These are phyloP conservation scores for Centropristis striata DNA, from an alignment of 2,113 vertebrate genomes.

Conservation along the genomic window DNA sequence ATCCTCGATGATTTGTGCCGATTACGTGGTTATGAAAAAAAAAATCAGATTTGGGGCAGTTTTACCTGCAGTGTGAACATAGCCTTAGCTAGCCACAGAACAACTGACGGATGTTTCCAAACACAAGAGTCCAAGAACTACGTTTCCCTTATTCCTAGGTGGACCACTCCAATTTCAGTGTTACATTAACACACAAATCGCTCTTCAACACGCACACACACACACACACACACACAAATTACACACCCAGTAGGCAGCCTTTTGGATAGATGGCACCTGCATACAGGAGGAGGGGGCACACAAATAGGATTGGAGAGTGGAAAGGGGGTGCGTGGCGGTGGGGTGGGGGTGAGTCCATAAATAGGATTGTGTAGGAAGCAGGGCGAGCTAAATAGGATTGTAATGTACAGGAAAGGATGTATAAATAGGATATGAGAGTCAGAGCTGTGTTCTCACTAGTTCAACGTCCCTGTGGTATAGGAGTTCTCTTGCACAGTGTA, in stretches of 20 bases:
- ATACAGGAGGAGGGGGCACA: conserved; percentile 78
- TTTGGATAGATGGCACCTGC: conserved; percentile 81
- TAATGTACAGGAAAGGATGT: conserved; percentile 82
- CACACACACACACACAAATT: conserved; percentile 42
- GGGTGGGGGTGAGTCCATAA: conserved; percentile 73
- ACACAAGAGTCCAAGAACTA: conserved; percentile 48
- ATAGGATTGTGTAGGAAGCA: conserved; percentile 83
- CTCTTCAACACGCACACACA: conserved; percentile 43
- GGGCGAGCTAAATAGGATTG: conserved; percentile 83
- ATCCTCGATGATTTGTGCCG: no score
- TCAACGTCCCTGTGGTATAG: conserved; percentile 71
- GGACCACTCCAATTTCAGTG: conserved; percentile 73
- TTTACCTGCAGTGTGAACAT: no score
- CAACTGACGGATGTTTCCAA: conserved; percentile 58
- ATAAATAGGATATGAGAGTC: conserved; percentile 85
- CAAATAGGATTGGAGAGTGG: conserved; percentile 79
- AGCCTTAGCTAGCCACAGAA: conserved; percentile 25
- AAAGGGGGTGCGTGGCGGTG: conserved; percentile 42
- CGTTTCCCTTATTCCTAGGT: conserved; percentile 58
- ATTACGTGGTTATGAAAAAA: no score
- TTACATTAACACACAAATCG: conserved; percentile 74
- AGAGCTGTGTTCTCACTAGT: conserved; percentile 80
- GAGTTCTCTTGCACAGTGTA: conserved; percentile 55
- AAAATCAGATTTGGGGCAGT: no score
- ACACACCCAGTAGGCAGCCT: conserved; percentile 71